Evolutionary conservation across 1,140 invertebrate species (phyloP).

Genomic region (Rhyacophila brunnea): DNA sequence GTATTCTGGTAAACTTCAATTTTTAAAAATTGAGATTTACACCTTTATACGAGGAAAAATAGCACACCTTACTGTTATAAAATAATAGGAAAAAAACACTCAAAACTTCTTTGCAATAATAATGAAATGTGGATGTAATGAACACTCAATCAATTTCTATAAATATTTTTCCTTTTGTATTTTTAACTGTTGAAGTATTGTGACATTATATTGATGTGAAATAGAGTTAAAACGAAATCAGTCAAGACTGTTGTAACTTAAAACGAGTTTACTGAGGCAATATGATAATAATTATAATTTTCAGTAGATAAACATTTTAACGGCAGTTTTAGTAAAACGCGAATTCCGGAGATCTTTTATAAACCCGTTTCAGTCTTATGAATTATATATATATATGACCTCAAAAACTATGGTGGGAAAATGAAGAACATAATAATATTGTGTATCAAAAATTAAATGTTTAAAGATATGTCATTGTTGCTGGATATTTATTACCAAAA

Average conservation of each 20-base stretch:
- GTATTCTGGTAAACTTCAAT: neutral
- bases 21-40: neutral
- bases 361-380: slow-evolving; percentile 21
- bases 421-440: slow-evolving; percentile 3
- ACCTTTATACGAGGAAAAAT: neutral
- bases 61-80: slow-evolving; percentile 7
- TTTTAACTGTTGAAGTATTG: slow-evolving; percentile 6
- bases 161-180: slow-evolving; percentile 20
- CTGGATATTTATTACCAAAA: slow-evolving; percentile 32
- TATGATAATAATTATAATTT: no score
- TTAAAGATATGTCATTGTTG: slow-evolving; percentile 25
- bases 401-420: neutral
- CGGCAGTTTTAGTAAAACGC: slow-evolving; percentile 3
- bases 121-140: slow-evolving; percentile 1
- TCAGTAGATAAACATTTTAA: no score
- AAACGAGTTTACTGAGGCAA: neutral
- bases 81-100: neutral
- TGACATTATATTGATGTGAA: neutral
- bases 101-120: slow-evolving; percentile 1
- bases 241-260: neutral
- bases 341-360: slow-evolving; percentile 8
- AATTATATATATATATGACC: slow-evolving; percentile 20
- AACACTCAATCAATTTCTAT: slow-evolving; percentile 9
- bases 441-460: slow-evolving; percentile 24
- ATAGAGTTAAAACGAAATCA: no score